Evolutionary conservation across 1,140 invertebrate genomes (phyloP).

Genomic region (Diachasma alloeum): DNA sequence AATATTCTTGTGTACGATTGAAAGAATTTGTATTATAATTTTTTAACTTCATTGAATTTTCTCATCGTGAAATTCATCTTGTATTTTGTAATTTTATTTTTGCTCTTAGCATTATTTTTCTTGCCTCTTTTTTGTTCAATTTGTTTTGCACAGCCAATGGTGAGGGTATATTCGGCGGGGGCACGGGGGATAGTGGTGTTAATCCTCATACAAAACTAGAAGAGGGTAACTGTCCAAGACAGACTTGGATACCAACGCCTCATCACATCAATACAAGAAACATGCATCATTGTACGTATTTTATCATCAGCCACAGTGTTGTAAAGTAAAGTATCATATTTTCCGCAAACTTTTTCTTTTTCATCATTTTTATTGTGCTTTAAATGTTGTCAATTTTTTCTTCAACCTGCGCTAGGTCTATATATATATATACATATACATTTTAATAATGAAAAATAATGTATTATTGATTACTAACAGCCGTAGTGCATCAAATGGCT

Average conservation of each 20-base stretch:
- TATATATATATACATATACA: too few species aligned
- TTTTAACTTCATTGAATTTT: not conserved
- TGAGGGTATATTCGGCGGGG: constrained; percentile 61
- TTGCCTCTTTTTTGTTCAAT: constrained; percentile 51
- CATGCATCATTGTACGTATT: constrained; percentile 64
- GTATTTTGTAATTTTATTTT: constrained; percentile 17
- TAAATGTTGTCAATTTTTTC: not conserved
- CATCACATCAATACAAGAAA: constrained; percentile 60
- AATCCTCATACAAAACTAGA: constrained; percentile 60
- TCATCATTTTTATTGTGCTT: constrained; percentile 31
- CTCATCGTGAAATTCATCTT: not conserved
- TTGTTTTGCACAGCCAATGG: constrained; percentile 59
- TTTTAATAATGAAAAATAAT: constrained; percentile 12
- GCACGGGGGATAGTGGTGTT: constrained; percentile 54
- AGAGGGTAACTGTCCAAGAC: constrained; percentile 62
- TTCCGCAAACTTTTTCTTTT: not conserved
- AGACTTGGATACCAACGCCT: constrained; percentile 63
- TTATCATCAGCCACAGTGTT: constrained; percentile 22
- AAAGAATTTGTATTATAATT: too few species aligned
- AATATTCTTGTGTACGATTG: too few species aligned
- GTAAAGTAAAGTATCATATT: not conserved
- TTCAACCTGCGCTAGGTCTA: too few species aligned
- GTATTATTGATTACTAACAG: constrained; percentile 55
- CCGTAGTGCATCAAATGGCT: constrained; percentile 61
- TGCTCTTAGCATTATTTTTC: constrained; percentile 46